Base-by-base conservation (phyloP, 2,797 vertebrate genomes). In the Mus caroli region DNA sequence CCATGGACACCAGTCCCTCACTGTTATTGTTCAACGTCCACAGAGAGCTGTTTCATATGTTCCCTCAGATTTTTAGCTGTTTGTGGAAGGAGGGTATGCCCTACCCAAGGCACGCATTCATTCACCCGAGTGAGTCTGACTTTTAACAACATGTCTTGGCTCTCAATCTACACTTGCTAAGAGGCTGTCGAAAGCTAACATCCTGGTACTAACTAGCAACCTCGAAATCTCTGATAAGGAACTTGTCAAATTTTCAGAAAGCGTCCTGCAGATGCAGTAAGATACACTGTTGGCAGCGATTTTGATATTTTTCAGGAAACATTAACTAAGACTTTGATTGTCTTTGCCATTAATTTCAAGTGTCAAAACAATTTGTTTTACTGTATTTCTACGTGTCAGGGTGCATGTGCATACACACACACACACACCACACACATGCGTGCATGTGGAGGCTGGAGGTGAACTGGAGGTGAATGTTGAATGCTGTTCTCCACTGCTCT, bases 301-400 rank as follows among this genome's bases (percentile, higher is more conserved):
- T 93, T 95, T 56, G 67, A 88, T 90, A 88, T 94, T 93, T 94
- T 84, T 19, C 84, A 87, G 50, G 88, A 87, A 94, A 52, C 88
- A 28, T 79, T 69, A 80, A 83, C 80, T 76, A 90, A 71, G 37
- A 88, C 3, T 87, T 96, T 73, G 17, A 95, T 86, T 84, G 22
- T 13, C 56, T 43, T 79, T 94, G 62, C 75, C 9, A 62, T 43
- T 83, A 62, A 54, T 54, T 71, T 62, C 24, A 64, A 80, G 87
- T 71, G 67, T 88, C 50, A 58, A 56, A 75, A 31, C 24, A 54
- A 11, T 71, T 24, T 52, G 76, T 52, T 69, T 52, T 52, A 28
- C 19, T 71, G n/a, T 37, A 26, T 7, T 46, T 17, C 50, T 78
- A 52, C 7, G 1, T 20, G 28, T 24, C 6, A 6, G 31, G 31